Evolutionary conservation across 2,888 invertebrate genomes (phyloP), one percentile per base, ranked within the genome.

Genomic region (Syrista parreyssii): DNA sequence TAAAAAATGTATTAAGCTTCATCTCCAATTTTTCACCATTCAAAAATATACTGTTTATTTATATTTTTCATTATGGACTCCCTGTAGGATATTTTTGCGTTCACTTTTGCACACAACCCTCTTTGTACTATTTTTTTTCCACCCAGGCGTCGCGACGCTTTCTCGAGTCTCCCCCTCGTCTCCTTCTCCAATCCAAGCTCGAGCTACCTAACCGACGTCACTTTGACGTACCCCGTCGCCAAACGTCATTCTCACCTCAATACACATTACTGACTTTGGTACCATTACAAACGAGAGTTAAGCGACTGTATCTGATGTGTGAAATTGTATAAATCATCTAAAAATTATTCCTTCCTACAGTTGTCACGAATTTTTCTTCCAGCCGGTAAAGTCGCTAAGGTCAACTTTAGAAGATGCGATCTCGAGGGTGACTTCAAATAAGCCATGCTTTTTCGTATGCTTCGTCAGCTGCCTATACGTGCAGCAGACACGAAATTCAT

Each of bases 21-120:
- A 55, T 55, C 40, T 4, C 9, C 55, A 2, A 86, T 86, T 78
- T 85, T 82, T 85, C 84, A 82, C 83, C 78, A 79, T 82, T 81
- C 81, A 80, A 81, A 79, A 79, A 78, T 84, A 81, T 84, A 86
- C 82, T 84, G 82, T 85, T 86, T 84, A 86, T 86, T 85, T 86
- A 85, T 80, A 81, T 85, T 82, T 83, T 84, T 84, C 84, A 82
- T 80, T 82, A 55, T 23, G 55, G 15, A 23, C 6, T 55, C 23
- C 15, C 55, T 23, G 23, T 23, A 9, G 55, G 9, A 23, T 23
- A 55, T 55, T 23, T 55, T 55, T 55, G 55, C 55, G 4, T 23
- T 55, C 23, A 9, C 23, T 23, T 55, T 23, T n/a, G n/a, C n/a
- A 23, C 23, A 55, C 9, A 2, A 23, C 55, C 55, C 9, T 23